Percentiles rank a stretch among this genome's conserved stretches.
These are phyloP conservation scores for Brachylomia viminalis DNA, from an alignment of 2,888 invertebrate genomes.

Conservation along the genomic window DNA sequence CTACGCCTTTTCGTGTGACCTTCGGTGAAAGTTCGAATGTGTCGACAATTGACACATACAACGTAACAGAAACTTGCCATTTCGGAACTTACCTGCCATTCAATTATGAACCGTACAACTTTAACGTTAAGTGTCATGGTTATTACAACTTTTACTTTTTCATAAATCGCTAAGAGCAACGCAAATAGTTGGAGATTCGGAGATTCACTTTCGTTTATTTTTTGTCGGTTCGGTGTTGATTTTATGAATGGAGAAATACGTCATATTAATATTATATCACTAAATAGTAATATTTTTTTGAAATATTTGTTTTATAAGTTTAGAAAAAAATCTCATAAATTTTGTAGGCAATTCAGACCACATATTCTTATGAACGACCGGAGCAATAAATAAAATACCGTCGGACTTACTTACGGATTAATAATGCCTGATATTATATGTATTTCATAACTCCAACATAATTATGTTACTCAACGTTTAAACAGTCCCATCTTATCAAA, in stretches of 20 bases:
- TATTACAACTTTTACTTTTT: slow-evolving; percentile 79
- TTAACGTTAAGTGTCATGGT: slow-evolving; percentile 63
- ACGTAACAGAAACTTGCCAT: slow-evolving; percentile 77
- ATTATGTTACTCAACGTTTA: slow-evolving; percentile 19
- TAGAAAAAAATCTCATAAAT: not conserved
- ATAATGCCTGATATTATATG: slow-evolving; percentile 21
- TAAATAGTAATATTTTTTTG: too few species aligned
- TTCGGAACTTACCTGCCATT: slow-evolving; percentile 51
- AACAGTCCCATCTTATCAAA: slow-evolving; percentile 20
- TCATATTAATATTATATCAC: slow-evolving; percentile 4
- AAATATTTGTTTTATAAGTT: too few species aligned
- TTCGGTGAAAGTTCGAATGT: slow-evolving; percentile 84
- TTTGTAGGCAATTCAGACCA: not conserved
- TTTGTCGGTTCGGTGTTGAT: slow-evolving; percentile 30
- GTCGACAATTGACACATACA: slow-evolving; percentile 74
- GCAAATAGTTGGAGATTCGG: slow-evolving; percentile 74
- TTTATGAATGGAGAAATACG: slow-evolving; percentile 37
- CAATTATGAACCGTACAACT: slow-evolving; percentile 71
- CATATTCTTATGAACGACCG: not conserved
- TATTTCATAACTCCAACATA: slow-evolving; percentile 9
- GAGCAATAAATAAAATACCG: not conserved
- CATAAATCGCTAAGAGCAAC: slow-evolving; percentile 68
- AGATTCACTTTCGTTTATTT: slow-evolving; percentile 80
- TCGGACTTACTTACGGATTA: not conserved
- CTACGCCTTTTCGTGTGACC: slow-evolving; percentile 76